Evolutionary conservation across 2,113 vertebrate genomes (phyloP).

Genomic region (Antennarius striatus): DNA sequence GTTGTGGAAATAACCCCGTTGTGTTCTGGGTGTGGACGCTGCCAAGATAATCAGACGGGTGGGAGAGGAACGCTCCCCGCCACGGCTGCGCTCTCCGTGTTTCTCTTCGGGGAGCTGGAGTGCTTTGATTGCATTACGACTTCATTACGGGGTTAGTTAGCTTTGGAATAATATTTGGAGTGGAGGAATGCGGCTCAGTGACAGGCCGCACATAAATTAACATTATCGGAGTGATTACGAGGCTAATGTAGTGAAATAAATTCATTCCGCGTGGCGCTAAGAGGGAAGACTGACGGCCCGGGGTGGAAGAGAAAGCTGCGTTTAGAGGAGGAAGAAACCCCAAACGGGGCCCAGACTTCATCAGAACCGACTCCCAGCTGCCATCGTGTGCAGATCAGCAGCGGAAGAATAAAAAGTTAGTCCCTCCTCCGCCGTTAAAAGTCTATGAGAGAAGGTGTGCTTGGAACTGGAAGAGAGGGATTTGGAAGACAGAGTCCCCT

Average conservation of each 20-base stretch:
- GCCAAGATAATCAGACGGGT: constrained; percentile 73
- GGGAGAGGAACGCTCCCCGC: constrained; percentile 59
- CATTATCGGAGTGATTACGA: constrained; percentile 53
- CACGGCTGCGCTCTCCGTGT: constrained; percentile 41
- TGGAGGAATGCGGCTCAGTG: constrained; percentile 52
- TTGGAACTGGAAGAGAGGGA: constrained; percentile 16
- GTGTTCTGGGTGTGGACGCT: constrained; percentile 47
- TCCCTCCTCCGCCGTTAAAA: constrained; percentile 33
- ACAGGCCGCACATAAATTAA: constrained; percentile 60
- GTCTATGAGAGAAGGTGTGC: constrained; percentile 20
- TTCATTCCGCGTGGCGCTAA: constrained; percentile 15
- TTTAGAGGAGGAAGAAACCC: too few species aligned
- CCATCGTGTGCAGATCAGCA: too few species aligned
- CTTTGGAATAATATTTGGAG: constrained; percentile 68
- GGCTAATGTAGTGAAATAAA: constrained; percentile 54
- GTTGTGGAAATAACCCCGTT: constrained; percentile 60
- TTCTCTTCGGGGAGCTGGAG: constrained; percentile 47
- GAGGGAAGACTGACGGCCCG: too few species aligned
- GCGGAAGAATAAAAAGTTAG: constrained; percentile 8
- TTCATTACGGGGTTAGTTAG: constrained; percentile 70
- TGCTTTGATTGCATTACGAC: constrained; percentile 62
- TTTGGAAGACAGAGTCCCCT: constrained; percentile 40
- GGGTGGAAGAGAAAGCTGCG: too few species aligned
- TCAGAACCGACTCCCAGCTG: too few species aligned
- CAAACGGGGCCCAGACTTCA: too few species aligned